Conservation (phyloP, 2,888 invertebrate genomes). For the Morinoia aosen region DNA sequence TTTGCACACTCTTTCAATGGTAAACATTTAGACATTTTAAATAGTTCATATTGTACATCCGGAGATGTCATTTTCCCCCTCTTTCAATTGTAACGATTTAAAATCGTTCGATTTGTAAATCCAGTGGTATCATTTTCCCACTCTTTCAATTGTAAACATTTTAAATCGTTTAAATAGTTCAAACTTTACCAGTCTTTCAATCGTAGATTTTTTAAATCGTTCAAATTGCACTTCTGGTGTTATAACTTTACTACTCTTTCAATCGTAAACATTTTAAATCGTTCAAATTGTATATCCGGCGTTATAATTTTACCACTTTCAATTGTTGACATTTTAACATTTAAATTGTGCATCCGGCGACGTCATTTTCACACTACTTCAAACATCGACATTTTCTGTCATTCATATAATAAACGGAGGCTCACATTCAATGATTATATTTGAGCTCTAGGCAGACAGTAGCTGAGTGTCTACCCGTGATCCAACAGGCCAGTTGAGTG, state of each 20-base stretch:
- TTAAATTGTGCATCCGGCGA: neutral
- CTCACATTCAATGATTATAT: neutral
- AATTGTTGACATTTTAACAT: too few species aligned
- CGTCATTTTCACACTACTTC: neutral
- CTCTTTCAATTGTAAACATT: too few species aligned
- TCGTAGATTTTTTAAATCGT: too few species aligned
- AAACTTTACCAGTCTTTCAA: neutral
- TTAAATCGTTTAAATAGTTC: too few species aligned
- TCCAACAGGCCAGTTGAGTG: neutral
- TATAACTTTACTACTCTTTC: too few species aligned
- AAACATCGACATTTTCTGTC: neutral
- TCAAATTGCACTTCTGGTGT: too few species aligned
- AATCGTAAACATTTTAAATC: too few species aligned
- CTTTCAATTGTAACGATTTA: too few species aligned
- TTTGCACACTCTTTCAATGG: neutral
- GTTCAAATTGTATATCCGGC: neutral
- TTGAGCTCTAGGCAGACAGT: neutral
- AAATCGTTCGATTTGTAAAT: too few species aligned
- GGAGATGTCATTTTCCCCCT: too few species aligned
- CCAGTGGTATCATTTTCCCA: too few species aligned
- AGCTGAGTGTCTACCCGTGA: neutral
- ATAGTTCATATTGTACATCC: too few species aligned
- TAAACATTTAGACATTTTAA: neutral
- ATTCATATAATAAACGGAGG: neutral
- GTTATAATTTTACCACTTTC: neutral